phyloP scores from a whole-genome alignment of 2,888 invertebrate genomes.

The Yponomeuta evonymella region DNA sequence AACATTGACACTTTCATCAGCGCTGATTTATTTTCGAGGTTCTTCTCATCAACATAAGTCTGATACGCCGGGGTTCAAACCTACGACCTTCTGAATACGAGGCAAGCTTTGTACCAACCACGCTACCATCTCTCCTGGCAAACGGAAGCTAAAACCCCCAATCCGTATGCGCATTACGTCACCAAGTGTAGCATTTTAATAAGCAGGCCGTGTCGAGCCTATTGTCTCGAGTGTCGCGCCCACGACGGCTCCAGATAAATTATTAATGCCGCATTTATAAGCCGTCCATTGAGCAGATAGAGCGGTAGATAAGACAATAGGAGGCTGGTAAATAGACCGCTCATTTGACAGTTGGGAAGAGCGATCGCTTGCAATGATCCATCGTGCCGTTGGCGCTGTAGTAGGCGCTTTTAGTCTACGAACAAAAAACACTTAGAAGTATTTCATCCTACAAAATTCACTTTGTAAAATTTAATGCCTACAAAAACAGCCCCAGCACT shows the following conservation, averaged over 20 bases:
- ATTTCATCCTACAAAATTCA: too few relatives aligned
- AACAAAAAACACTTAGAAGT: too few relatives aligned
- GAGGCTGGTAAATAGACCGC: not conserved
- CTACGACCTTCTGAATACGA: too few relatives aligned
- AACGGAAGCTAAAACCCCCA: not conserved
- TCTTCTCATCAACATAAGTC: too few relatives aligned
- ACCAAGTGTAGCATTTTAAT: not conserved
- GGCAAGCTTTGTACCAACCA: too few relatives aligned
- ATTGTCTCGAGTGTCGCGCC: constrained; percentile 55
- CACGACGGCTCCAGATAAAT: constrained; percentile 69
- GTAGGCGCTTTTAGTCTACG: not conserved
- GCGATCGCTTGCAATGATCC: not conserved
- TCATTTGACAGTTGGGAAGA: not conserved
- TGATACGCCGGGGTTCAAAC: too few relatives aligned
- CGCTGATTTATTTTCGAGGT: too few relatives aligned
- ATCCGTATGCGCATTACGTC: not conserved
- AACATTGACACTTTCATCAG: too few relatives aligned
- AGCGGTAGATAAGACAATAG: not conserved
- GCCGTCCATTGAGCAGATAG: not conserved
- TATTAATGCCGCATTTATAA: constrained; percentile 73
- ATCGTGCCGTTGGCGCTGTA: not conserved
- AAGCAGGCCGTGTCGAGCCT: constrained; percentile 18
- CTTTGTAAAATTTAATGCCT: too few relatives aligned
- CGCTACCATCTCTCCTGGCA: not conserved
- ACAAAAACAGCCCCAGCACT: too few relatives aligned